Evolutionary conservation across 2,113 vertebrate genomes (phyloP).

Genomic region (Chiloscyllium plagiosum): DNA sequence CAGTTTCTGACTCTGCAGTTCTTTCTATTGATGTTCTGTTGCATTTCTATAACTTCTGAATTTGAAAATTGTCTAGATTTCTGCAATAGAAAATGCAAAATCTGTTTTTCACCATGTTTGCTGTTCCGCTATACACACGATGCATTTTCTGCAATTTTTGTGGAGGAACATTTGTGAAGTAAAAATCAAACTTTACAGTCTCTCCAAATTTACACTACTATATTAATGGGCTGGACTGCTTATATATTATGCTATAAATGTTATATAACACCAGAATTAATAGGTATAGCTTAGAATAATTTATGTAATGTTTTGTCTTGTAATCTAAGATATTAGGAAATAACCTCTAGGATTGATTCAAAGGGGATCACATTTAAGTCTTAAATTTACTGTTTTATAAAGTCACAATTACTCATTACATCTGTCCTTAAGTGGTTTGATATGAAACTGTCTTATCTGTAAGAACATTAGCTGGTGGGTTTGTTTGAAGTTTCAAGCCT

Average conservation of each 20-base stretch:
- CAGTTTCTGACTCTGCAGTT: neutral
- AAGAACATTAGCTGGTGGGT: neutral
- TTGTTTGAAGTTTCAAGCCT: neutral
- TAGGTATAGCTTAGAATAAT: neutral
- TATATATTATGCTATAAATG: neutral
- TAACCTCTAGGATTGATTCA: neutral
- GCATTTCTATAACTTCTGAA: neutral
- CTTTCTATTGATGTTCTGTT: neutral
- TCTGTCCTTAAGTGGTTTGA: neutral
- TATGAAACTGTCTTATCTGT: neutral
- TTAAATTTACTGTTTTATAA: neutral
- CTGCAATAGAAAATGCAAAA: neutral
- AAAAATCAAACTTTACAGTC: neutral
- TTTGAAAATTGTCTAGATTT: neutral
- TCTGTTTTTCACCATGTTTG: neutral
- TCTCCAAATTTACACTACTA: neutral
- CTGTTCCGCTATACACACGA: neutral
- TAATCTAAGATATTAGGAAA: neutral
- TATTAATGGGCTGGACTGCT: neutral
- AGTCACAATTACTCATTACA: neutral
- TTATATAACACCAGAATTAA: neutral
- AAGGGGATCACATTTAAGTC: neutral
- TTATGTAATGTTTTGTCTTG: neutral
- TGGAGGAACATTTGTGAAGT: neutral
- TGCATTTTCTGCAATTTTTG: neutral